phyloP scores from a whole-genome alignment of 2,113 vertebrate genomes.

The Scartelaos histophorus region DNA sequence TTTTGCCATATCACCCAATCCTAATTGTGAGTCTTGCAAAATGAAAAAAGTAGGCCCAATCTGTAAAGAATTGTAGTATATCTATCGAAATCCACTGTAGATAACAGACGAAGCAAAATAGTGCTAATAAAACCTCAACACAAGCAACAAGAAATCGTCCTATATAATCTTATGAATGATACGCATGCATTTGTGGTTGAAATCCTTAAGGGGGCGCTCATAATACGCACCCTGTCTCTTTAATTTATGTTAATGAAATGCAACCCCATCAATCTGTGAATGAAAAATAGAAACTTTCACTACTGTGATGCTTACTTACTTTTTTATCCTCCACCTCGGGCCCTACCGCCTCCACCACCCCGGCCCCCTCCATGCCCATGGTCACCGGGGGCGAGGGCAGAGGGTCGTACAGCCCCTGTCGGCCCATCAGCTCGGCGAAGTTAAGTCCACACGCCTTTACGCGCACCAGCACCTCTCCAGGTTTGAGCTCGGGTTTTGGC shows the following conservation, averaged over 20 bases:
- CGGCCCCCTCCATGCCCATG: constrained; percentile 86
- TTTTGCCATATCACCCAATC: too few species aligned
- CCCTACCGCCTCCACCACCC: constrained; percentile 81
- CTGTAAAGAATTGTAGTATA: neutral
- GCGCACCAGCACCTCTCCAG: constrained; percentile 79
- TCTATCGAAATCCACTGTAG: neutral
- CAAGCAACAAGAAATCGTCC: neutral
- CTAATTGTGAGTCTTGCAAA: neutral
- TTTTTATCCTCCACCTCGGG: constrained; percentile 81
- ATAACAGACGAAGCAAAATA: neutral
- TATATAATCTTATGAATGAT: neutral
- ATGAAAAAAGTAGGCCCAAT: neutral
- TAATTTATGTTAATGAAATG: neutral
- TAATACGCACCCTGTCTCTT: neutral
- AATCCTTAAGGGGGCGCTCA: neutral
- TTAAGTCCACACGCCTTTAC: constrained; percentile 88
- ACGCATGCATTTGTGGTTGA: neutral
- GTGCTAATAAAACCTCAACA: neutral
- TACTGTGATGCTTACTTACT: constrained; percentile 68
- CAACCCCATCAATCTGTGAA: neutral
- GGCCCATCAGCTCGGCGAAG: constrained; percentile 85
- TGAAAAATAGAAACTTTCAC: neutral
- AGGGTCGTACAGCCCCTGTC: constrained; percentile 84
- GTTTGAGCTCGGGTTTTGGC: constrained; percentile 58
- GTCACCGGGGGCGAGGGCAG: constrained; percentile 80